Evolutionary conservation across 2,113 vertebrate species (phyloP), one percentile per base, ranked within the genome.

Genomic region (Hystrix brachyura): DNA sequence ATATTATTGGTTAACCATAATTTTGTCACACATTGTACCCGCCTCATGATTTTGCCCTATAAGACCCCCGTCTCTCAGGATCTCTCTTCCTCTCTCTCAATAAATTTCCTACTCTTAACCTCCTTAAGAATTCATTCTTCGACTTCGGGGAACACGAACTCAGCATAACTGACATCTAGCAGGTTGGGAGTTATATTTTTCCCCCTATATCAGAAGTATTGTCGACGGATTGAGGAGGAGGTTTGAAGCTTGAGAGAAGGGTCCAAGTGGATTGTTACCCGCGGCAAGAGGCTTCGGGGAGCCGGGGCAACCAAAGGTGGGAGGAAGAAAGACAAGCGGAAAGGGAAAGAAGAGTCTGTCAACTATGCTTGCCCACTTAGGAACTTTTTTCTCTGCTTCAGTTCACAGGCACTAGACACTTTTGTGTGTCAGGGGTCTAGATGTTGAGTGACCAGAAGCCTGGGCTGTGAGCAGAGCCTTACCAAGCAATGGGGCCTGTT

Each of bases 331-430:
- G 59, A 91, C 60, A 94, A 64, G 8, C 81, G 21, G 51, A 34
- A 93, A 82, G 27, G 60, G 57, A 23, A 94, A 90, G 62, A 67
- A 69, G 72, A 25, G 25, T 53, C 32, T 60, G 72, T 53, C n/a
- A 64, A 88, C 78, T 13, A 59, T 81, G 38, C 88, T 88, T 89
- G 10, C 15, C 64, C 12, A 18, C 53, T 76, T 62, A 72, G 29
- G 59, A 94, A n/a, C 46, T 29, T 59, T 90, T 95, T 84, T 76
- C 60, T 83, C 5, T 69, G 43, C 23, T 90, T 93, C 34, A 59
- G 57, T n/a, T 71, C 23, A 82, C 27, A 67, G 85, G 55, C 60
- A n/a, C 25, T 60, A 84, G 90, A 92, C 80, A 64, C 81, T 90
- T 96, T 59, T 92, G 65, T 29, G 14, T 86, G 43, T 89, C 46